Evolutionary conservation across 2,888 invertebrate species (phyloP).

Genomic region (Hypercompe scribonia): DNA sequence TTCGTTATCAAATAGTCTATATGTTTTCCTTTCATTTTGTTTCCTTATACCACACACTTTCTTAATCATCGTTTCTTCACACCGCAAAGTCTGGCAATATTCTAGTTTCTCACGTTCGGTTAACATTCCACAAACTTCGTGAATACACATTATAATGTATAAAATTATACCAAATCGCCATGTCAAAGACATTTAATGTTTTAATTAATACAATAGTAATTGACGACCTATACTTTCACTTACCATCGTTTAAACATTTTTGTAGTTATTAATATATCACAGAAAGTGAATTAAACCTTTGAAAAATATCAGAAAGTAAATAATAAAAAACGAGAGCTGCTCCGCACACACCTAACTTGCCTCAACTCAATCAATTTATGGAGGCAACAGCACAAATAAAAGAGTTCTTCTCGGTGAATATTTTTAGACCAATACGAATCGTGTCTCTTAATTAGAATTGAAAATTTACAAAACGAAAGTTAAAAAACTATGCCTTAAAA

Average conservation of each 20-base stretch:
- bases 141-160: slow-evolving; percentile 27
- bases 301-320: no score
- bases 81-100: slow-evolving; percentile 61
- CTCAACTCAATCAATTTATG: background rate
- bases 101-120: slow-evolving; percentile 47
- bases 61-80: slow-evolving; percentile 41
- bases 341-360: background rate
- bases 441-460: background rate
- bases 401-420: background rate
- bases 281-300: no score
- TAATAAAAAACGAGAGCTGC: background rate
- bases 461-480: background rate
- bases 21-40: slow-evolving; percentile 53
- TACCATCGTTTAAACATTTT: background rate
- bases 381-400: background rate
- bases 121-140: slow-evolving; percentile 25
- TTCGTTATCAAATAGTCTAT: slow-evolving; percentile 69
- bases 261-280: background rate
- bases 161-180: background rate
- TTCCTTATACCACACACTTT: slow-evolving; percentile 67
- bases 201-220: background rate
- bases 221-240: background rate
- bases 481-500: background rate
- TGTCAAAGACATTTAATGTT: background rate
- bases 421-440: background rate